A percentile compares a stretch with the other conserved stretches of the same genome.
Conservation (phyloP, 2,797 vertebrate genomes). For the Cryptoblepharus egeriae region DNA sequence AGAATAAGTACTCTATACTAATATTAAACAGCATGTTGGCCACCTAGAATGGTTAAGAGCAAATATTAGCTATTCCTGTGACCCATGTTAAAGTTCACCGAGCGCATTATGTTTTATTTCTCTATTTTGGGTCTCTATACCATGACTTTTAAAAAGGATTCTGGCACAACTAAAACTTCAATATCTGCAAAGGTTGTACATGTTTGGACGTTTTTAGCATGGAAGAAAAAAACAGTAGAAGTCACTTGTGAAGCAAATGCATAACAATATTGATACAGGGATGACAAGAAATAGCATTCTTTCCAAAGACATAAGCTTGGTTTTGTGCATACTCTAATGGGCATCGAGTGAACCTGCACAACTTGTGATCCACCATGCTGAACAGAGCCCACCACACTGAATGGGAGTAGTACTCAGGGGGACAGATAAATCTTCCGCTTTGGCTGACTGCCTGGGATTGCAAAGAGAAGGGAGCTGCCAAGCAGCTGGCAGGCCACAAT, state of each 20-base stretch:
- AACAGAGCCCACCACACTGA: not conserved
- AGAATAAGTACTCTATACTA: conserved; percentile 49
- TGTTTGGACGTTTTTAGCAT: conserved; percentile 21
- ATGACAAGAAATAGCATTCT: conserved; percentile 5
- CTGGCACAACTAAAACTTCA: conserved; percentile 17
- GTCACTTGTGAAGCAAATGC: not conserved
- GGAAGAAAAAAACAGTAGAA: not conserved
- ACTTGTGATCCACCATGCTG: not conserved
- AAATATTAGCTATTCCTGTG: conserved; percentile 21
- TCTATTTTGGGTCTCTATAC: conserved; percentile 15
- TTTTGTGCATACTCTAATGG: conserved; percentile 2
- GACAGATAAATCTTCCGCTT: not conserved
- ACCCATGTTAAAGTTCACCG: conserved; percentile 36
- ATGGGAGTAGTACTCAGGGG: no score
- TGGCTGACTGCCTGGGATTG: not conserved
- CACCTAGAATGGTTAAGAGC: conserved; percentile 25
- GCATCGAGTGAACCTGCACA: not conserved
- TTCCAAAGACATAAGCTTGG: not conserved
- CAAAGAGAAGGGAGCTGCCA: not conserved
- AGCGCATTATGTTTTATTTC: conserved; percentile 31
- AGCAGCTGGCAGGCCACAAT: not conserved
- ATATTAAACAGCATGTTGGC: conserved; percentile 38
- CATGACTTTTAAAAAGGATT: conserved; percentile 25
- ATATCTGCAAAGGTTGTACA: conserved; percentile 4
- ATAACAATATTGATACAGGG: not conserved